A percentile compares a stretch with the other conserved stretches of the same genome.
Evolutionary conservation across 1,140 invertebrate genomes (phyloP).

Genomic region (Lepidotrigona ventralis): DNA sequence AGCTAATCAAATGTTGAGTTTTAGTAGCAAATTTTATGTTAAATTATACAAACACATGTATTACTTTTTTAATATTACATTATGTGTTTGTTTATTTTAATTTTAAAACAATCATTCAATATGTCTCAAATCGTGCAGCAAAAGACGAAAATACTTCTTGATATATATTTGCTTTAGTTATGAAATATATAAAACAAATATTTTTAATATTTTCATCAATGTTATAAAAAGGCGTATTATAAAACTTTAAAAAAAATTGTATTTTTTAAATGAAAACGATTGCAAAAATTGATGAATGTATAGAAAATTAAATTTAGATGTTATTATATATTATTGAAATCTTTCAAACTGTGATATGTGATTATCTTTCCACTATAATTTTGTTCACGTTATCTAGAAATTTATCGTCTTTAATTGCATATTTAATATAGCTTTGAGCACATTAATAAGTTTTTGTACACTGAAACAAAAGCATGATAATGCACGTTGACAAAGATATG

Average conservation of each 20-base stretch:
- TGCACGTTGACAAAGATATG: not conserved
- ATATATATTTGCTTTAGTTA: slow-evolving; percentile 3
- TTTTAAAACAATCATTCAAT: slow-evolving; percentile 1
- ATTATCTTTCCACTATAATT: slow-evolving; percentile 36
- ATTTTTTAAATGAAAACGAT: slow-evolving; percentile 6
- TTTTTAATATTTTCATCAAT: not conserved
- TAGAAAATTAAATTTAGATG: slow-evolving; percentile 6
- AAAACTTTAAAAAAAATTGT: slow-evolving; percentile 5
- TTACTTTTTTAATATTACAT: slow-evolving; percentile 8
- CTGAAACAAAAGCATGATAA: not conserved
- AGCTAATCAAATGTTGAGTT: slow-evolving; percentile 6
- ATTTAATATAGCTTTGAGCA: not conserved
- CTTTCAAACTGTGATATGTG: slow-evolving; percentile 52
- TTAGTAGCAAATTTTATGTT: not conserved
- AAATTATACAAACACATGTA: not conserved
- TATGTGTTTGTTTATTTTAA: not conserved
- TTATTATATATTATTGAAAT: slow-evolving; percentile 19
- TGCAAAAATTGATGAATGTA: not conserved
- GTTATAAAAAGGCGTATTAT: not conserved
- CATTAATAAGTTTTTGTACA: not conserved
- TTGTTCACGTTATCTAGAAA: not conserved
- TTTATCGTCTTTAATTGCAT: not conserved
- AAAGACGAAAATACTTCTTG: not conserved
- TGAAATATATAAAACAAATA: not conserved
- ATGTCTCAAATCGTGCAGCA: not conserved